These are phyloP conservation scores for Polymixis lichenea DNA, from an alignment of 2,888 invertebrate genomes.

Conservation along the genomic window DNA sequence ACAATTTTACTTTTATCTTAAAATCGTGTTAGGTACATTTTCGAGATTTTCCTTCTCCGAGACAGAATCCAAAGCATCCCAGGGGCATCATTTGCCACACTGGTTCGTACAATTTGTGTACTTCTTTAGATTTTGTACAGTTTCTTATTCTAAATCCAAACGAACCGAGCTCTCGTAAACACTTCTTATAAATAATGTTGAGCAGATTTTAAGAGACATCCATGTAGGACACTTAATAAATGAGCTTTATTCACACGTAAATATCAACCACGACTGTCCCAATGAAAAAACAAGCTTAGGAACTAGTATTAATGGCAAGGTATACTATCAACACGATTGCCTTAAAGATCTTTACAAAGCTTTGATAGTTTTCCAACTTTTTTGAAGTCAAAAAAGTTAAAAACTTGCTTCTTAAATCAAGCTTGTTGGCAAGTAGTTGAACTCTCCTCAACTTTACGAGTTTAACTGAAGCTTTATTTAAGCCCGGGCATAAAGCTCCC, in stretches of 20 bases:
- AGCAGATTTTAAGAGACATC: too few species aligned
- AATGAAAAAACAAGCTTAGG: background rate
- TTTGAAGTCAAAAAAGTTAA: conserved; percentile 13
- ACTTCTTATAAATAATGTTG: background rate
- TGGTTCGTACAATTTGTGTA: conserved; percentile 20
- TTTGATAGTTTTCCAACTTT: conserved; percentile 29
- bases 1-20: conserved; percentile 4
- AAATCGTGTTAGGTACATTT: conserved; percentile 10
- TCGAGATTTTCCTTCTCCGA: conserved; percentile 27
- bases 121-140: conserved; percentile 4
- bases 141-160: background rate
- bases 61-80: conserved; percentile 29
- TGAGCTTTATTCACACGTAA: background rate
- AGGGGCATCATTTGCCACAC: conserved; percentile 22
- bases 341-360: background rate
- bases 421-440: conserved; percentile 4
- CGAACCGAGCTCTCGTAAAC: background rate
- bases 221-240: too few species aligned
- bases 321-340: background rate
- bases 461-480: conserved; percentile 44
- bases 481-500: conserved; percentile 28
- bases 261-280: background rate
- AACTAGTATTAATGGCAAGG: background rate
- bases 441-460: conserved; percentile 18
- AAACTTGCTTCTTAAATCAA: conserved; percentile 22